A percentile compares a stretch with the other conserved stretches of the same genome.
phyloP scores from a whole-genome alignment of 2,888 invertebrate genomes.

The Conchocele bisecta region DNA sequence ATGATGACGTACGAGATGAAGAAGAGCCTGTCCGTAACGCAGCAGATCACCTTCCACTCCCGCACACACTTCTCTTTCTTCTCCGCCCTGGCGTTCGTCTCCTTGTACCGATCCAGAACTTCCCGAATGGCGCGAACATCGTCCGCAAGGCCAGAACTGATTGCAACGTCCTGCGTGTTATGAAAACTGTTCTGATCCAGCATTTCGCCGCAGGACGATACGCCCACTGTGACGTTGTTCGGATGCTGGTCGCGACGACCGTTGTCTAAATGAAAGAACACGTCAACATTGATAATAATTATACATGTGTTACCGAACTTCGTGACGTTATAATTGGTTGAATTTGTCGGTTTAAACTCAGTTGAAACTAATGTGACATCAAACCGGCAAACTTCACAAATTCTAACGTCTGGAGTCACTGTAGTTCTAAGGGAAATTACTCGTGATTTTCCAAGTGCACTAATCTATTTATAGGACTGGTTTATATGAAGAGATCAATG shows the following conservation, averaged over 20 bases:
- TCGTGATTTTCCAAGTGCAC: no score
- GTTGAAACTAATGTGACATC: no score
- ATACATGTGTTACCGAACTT: no score
- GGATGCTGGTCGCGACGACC: conserved; percentile 40
- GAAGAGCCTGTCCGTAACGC: conserved; percentile 78
- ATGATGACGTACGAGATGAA: conserved; percentile 76
- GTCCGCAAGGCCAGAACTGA: conserved; percentile 48
- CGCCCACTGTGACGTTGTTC: conserved; percentile 58
- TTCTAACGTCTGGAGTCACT: no score
- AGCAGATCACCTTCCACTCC: conserved; percentile 79
- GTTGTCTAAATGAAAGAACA: conserved; percentile 68
- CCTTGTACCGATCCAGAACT: conserved; percentile 74
- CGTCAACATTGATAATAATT: no score
- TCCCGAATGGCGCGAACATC: conserved; percentile 75
- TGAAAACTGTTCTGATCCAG: conserved; percentile 66
- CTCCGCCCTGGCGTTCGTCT: conserved; percentile 74
- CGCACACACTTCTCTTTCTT: conserved; percentile 71
- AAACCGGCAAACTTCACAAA: no score
- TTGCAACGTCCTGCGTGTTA: conserved; percentile 42
- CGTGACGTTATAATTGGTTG: no score
- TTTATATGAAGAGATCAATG: no score
- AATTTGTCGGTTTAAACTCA: no score
- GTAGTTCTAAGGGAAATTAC: no score
- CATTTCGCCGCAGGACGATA: conserved; percentile 54
- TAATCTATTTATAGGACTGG: no score